A percentile compares a stretch with the other conserved stretches of the same genome.
phyloP scores from a whole-genome alignment of 2,113 vertebrate species.

The Scopus umbretta region DNA sequence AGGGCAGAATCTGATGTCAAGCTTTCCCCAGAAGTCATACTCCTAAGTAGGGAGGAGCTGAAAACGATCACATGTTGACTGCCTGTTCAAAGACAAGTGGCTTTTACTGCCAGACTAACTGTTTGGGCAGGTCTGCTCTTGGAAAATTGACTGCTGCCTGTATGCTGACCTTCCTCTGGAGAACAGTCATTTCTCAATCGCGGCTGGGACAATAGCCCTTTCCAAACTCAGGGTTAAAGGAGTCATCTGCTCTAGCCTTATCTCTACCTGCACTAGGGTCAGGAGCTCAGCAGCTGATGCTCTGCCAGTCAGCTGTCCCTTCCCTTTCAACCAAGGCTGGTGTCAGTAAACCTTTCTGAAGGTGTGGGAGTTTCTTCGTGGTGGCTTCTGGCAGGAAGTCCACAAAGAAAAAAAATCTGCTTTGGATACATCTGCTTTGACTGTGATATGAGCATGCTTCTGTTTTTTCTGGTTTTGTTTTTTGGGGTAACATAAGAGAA shows the following conservation, averaged over 20 bases:
- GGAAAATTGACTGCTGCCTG: background rate
- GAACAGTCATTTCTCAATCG: background rate
- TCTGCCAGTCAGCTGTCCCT: background rate
- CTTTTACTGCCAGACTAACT: background rate
- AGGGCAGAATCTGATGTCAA: background rate
- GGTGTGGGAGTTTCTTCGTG: background rate
- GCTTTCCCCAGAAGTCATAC: background rate
- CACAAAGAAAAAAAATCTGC: background rate
- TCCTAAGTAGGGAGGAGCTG: background rate
- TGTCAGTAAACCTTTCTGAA: background rate
- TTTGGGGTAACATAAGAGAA: background rate
- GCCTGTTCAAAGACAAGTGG: background rate
- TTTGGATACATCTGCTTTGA: background rate
- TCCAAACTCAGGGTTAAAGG: background rate
- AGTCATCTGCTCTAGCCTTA: background rate
- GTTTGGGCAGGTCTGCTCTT: constrained; percentile 1
- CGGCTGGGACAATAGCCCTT: background rate
- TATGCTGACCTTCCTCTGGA: background rate
- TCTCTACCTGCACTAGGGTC: background rate
- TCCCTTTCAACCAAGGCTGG: background rate
- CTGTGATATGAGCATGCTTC: background rate
- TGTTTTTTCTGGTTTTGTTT: background rate
- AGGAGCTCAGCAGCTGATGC: background rate
- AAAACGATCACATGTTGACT: background rate
- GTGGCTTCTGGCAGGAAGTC: background rate